Base-by-base conservation (phyloP, 2,888 invertebrate genomes). In the Leptinotarsa peninsularis region DNA sequence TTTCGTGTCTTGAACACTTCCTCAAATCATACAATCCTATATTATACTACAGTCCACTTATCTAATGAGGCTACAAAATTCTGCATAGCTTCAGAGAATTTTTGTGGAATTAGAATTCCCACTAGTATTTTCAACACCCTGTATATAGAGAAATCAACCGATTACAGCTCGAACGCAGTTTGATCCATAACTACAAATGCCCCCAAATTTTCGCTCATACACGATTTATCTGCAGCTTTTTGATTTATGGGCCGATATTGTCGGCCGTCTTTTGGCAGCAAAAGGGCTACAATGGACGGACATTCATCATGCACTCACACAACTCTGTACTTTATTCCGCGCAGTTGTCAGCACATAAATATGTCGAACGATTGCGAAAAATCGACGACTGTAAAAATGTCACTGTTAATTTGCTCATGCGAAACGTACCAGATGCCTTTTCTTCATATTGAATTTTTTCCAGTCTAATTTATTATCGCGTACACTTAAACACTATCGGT, bases 191-290 rank as follows among this genome's bases (percentile, higher is more conserved):
- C 63, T 63, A 63, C 43, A 63, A 63, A 63, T 63, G 63, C 63
- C 43, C 33, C 63, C 63, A 63, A 63, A 63, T 63, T 63, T 63
- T 43, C 43, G 43, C 63, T n/a, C 43, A 33, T 33, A 63, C 63
- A 63, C 33, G 43, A 63, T 63, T 63, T 63, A 63, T 63, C 43
- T 63, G 86, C 86, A 85, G 86, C 85, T 84, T 83, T 84, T 86
- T 87, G 88, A 88, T 88, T 88, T 88, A 88, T 88, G 86, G 85
- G 85, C 84, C 86, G 86, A 87, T 87, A 87, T 88, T 88, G 87
- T 88, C 79, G 85, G 84, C 81, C 83, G 85, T 85, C 86, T 85
- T 85, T 83, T 84, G 84, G 85, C 85, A 85, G 85, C 84, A 84
- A 85, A 80, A 85, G 85, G 85, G 85, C 85, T 84, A 83, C 86